Evolutionary conservation across 2,113 vertebrate genomes (phyloP).

Genomic region (Zosterops japonicus): DNA sequence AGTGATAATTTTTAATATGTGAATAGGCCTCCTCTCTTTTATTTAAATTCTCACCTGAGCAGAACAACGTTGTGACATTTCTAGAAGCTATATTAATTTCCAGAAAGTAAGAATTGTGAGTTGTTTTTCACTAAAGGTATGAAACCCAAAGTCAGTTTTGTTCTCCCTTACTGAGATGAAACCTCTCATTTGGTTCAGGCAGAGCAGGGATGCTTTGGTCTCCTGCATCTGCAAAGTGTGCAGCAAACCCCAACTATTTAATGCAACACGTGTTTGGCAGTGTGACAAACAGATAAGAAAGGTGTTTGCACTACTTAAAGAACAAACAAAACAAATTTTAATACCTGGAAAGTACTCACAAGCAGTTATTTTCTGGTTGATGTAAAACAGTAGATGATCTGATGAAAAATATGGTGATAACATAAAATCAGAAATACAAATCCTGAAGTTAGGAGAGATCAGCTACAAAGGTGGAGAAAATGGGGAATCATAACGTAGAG

Average conservation of each 20-base stretch:
- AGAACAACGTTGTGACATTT: not conserved
- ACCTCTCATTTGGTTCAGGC: not conserved
- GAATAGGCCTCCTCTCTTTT: not conserved
- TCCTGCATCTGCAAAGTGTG: not conserved
- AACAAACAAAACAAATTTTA: not conserved
- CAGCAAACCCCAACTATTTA: not conserved
- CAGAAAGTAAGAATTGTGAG: not conserved
- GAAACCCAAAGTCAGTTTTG: not conserved
- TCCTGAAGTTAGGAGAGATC: too few species aligned
- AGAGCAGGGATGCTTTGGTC: not conserved
- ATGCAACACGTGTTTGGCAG: fast-evolving
- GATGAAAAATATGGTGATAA: not conserved
- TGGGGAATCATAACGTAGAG: not conserved
- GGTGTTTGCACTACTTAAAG: not conserved
- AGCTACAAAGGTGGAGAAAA: not conserved
- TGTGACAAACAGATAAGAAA: not conserved
- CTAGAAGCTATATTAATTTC: not conserved
- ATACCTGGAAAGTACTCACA: not conserved
- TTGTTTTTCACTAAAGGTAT: not conserved
- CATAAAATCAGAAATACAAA: not conserved
- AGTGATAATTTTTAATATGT: not conserved
- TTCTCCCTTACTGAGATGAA: not conserved
- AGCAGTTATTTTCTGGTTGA: not conserved
- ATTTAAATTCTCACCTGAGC: not conserved
- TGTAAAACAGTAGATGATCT: not conserved